Conservation (phyloP, 1,140 invertebrate species). For the Ostrea denselamellosa region DNA sequence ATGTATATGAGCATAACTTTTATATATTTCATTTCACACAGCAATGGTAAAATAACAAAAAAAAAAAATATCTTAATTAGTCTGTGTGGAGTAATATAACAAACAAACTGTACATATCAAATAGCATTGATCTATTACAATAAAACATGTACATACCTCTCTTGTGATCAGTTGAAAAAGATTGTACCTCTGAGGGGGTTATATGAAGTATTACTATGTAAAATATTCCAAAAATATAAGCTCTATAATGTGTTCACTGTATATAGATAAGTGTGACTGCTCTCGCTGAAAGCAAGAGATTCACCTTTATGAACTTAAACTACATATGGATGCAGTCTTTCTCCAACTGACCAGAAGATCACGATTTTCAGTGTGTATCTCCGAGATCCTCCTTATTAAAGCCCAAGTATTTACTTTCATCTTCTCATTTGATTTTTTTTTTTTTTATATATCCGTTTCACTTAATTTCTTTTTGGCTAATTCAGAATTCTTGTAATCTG, state of each 20-base stretch:
- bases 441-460: background rate
- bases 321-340: background rate
- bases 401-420: no score
- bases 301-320: background rate
- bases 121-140: background rate
- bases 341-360: slow-evolving; percentile 26
- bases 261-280: background rate
- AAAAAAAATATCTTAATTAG: background rate
- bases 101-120: background rate
- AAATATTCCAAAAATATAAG: slow-evolving; percentile 35
- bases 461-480: background rate
- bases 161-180: slow-evolving; percentile 34
- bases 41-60: background rate
- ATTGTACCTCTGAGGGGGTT: background rate
- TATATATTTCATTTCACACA: slow-evolving; percentile 3
- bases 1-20: slow-evolving; percentile 26
- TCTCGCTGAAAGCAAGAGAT: background rate
- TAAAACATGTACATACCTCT: background rate
- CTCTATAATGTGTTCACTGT: background rate
- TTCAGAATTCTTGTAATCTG: background rate
- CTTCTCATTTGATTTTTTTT: background rate
- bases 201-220: background rate
- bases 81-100: slow-evolving; percentile 1
- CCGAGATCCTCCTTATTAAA: background rate
- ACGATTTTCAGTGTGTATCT: background rate